phyloP scores from a whole-genome alignment of 92 coral and sea anemone species.

The Heteractis magnifica region DNA sequence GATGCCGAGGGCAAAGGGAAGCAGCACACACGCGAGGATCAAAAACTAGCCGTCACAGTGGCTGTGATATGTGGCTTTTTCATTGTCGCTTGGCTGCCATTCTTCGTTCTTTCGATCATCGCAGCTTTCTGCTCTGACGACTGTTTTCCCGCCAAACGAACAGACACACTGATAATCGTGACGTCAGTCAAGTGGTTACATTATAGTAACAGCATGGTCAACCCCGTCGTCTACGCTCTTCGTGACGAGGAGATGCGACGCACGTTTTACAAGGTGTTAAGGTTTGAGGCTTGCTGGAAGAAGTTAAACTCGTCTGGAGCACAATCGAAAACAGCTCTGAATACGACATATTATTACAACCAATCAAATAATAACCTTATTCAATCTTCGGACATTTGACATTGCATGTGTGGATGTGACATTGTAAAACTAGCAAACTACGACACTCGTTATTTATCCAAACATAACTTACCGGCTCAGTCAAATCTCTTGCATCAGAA shows the following conservation, averaged over 20 bases:
- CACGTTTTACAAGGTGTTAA: conserved; percentile 16
- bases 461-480: too few species aligned
- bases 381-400: neutral
- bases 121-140: conserved; percentile 43
- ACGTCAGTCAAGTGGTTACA: conserved; percentile 26
- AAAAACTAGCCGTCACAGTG: conserved; percentile 48
- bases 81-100: conserved; percentile 77
- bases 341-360: neutral
- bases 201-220: conserved; percentile 42
- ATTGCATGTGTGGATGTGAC: too few species aligned
- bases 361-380: conserved; percentile 1
- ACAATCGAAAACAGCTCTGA: neutral
- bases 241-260: conserved; percentile 38
- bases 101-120: conserved; percentile 55
- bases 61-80: conserved; percentile 47
- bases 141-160: conserved; percentile 35
- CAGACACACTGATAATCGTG: conserved; percentile 10
- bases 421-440: neutral
- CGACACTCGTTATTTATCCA: too few species aligned
- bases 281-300: conserved; percentile 16
- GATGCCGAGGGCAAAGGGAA: neutral
- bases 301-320: neutral
- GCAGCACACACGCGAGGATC: conserved; percentile 43
- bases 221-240: conserved; percentile 35
- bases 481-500: too few species aligned